A percentile compares a stretch with the other conserved stretches of the same genome.
Conservation (phyloP, 2,113 vertebrate genomes). For the Indicator maculatus region DNA sequence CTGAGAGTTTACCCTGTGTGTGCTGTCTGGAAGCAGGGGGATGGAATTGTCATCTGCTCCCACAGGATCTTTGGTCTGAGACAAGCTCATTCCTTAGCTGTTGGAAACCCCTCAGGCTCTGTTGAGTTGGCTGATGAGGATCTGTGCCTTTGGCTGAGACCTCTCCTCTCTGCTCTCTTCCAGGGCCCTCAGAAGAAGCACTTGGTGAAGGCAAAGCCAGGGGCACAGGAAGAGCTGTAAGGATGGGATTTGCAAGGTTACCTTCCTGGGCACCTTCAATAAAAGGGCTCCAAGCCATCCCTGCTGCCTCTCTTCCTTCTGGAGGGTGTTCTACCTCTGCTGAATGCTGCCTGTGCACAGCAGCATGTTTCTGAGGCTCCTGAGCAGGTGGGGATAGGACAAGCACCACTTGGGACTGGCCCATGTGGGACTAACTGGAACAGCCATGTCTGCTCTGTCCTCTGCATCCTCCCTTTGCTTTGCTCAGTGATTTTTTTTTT, state of each 20-base stretch:
- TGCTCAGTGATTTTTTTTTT: background rate
- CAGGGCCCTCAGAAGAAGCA: constrained; percentile 94
- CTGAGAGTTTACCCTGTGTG: background rate
- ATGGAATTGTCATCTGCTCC: background rate
- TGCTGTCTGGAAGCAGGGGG: background rate
- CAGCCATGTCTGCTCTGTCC: background rate
- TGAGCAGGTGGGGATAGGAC: background rate
- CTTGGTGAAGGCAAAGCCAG: constrained; percentile 72
- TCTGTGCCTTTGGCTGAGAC: background rate
- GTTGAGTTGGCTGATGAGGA: background rate
- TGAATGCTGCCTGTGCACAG: background rate
- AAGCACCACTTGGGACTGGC: background rate
- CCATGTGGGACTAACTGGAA: background rate
- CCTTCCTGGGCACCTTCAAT: background rate
- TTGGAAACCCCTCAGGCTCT: background rate
- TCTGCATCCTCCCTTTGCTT: background rate
- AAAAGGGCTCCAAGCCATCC: background rate
- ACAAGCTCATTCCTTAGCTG: background rate
- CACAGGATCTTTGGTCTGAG: background rate
- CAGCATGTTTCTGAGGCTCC: background rate
- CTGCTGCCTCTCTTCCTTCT: background rate
- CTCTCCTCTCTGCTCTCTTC: background rate
- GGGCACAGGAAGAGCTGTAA: constrained; percentile 44
- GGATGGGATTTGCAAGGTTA: background rate
- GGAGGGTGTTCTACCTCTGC: background rate